Evolutionary conservation across 2,113 vertebrate species (phyloP), one percentile per base, ranked within the genome.

Genomic region (Lepus americanus): DNA sequence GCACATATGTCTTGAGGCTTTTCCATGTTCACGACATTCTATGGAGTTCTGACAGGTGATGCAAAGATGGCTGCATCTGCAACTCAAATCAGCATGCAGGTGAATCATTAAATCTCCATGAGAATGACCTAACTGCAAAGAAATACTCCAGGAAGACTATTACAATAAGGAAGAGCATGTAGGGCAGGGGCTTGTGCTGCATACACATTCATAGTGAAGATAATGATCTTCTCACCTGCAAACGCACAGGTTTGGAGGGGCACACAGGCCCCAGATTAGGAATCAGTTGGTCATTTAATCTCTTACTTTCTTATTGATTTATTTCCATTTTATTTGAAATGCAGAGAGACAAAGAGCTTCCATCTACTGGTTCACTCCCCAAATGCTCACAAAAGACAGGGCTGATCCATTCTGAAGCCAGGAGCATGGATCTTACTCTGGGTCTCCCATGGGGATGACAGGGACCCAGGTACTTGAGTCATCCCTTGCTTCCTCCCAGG

Each of bases 141-240:
- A 89, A 9, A 91, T 64, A 89, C 13, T 78, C 77, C 29, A 53
- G 31, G 31, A 88, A 72, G 61, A 80, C 1, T 22, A 23, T 17
- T 23, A 39, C 29, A 64, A 66, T 25, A 64, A 70, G 2, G 20
- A 92, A 44, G 70, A 53, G 2, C 23, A 39, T 31, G 8, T 9
- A 25, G 29, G 27, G 9, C 1, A 27, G 70, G 25, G 8, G 17
- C 5, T 33, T 10, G 2, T 88, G 27, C 44, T 39, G 20, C 23
- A 16, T 29, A 6, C 7, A 4, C 0, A 39, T 9, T 0, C 5
- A 13, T 4, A 12, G 5, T 39, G 31, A 72, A 44, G 73, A 36
- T 53, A 22, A 33, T 10, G 5, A 29, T 33, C 9, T 69, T 67
- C 59, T 77, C 36, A 6, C 39, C 19, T 77, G 78, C 84, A 78